Conservation (phyloP, 2,888 invertebrate species). For the Labia minor region DNA sequence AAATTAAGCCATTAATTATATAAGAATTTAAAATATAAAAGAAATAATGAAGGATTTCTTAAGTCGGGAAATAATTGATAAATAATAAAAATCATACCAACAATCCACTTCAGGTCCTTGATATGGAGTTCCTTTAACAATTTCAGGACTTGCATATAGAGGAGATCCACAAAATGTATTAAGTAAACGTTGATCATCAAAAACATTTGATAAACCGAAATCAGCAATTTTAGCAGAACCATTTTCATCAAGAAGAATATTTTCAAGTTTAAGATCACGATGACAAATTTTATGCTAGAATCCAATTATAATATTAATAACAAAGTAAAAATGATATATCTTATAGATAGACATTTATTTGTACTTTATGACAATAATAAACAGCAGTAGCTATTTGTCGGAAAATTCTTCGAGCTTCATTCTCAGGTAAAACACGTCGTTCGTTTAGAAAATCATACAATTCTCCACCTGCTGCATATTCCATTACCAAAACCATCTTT, state of each 20-base stretch:
- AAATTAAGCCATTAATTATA: too few relatives aligned
- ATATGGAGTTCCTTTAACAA: conserved; percentile 92
- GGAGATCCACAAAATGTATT: conserved; percentile 95
- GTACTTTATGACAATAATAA: conserved; percentile 88
- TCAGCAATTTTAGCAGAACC: conserved; percentile 98
- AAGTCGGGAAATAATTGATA: too few relatives aligned
- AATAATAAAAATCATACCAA: conserved; percentile 32
- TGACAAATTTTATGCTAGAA: conserved; percentile 84
- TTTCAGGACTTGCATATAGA: conserved; percentile 93
- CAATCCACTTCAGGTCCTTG: conserved; percentile 83
- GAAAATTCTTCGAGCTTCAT: conserved; percentile 88
- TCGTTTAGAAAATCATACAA: conserved; percentile 93
- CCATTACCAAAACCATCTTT: conserved; percentile 99
- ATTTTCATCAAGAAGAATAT: conserved; percentile 82
- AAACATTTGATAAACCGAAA: conserved; percentile 96
- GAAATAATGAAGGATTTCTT: too few relatives aligned
- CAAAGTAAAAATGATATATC: background rate
- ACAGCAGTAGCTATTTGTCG: conserved; percentile 93
- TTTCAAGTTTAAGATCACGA: conserved; percentile 89
- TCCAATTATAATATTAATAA: conserved; percentile 21
- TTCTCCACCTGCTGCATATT: conserved; percentile 97
- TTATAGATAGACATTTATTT: conserved; percentile 16
- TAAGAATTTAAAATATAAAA: too few relatives aligned
- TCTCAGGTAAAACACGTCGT: conserved; percentile 78
- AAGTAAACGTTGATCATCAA: conserved; percentile 72